These are phyloP conservation scores for Loris lydekkerianus DNA, from an alignment of 2,797 vertebrate genomes.

Conservation along the genomic window DNA sequence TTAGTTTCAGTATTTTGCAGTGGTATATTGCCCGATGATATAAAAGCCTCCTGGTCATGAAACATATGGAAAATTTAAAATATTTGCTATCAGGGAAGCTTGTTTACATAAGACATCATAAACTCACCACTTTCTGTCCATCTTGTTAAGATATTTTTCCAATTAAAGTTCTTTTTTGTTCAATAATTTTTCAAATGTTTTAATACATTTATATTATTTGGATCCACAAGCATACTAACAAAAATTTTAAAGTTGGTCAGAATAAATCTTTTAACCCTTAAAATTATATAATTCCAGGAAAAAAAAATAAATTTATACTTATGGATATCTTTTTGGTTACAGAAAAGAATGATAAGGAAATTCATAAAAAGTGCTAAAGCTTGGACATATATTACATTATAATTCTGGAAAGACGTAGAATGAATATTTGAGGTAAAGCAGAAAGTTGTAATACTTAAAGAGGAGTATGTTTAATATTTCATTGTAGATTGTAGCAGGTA, in stretches of 20 bases:
- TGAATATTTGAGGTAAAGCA: background rate
- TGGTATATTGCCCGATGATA: background rate
- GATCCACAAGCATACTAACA: background rate
- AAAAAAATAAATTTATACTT: conserved; percentile 40
- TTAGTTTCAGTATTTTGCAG: background rate
- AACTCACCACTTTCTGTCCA: background rate
- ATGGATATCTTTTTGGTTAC: background rate
- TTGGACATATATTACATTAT: background rate
- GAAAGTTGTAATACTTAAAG: background rate
- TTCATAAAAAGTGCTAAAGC: background rate
- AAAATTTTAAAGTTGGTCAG: background rate
- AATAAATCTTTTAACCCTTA: conserved; percentile 26
- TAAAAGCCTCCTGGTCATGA: background rate
- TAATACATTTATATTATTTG: conserved; percentile 21
- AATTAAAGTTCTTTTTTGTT: background rate
- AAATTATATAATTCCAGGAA: background rate
- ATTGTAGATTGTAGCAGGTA: background rate
- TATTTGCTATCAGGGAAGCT: background rate
- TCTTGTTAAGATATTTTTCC: conserved; percentile 10
- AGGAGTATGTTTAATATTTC: conserved; percentile 22
- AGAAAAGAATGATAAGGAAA: background rate
- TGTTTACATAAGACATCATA: conserved; percentile 20
- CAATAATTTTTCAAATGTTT: conserved; percentile 36
- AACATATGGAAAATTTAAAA: conserved; percentile 13
- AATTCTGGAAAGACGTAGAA: background rate